These are phyloP conservation scores for Oryzias javanicus DNA, from an alignment of 2,113 vertebrate genomes.

Conservation along the genomic window DNA sequence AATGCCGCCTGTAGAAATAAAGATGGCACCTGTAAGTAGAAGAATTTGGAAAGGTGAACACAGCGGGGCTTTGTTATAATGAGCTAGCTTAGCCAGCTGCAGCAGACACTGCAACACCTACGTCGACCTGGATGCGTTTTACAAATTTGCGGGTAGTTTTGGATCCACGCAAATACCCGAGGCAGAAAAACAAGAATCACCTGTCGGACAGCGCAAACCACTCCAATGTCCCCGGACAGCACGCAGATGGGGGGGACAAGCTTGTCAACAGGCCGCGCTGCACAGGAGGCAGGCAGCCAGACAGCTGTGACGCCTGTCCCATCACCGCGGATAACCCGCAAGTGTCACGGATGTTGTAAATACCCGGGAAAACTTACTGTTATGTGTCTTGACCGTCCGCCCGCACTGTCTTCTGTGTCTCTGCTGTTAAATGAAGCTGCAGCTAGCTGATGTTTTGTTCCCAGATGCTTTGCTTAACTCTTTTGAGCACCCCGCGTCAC, in stretches of 20 bases:
- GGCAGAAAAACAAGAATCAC: slow-evolving; percentile 5
- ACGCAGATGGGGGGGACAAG: slow-evolving; percentile 33
- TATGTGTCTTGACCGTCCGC: not conserved
- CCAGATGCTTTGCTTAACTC: slow-evolving; percentile 68
- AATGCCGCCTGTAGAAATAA: slow-evolving; percentile 23
- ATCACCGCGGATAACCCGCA: not conserved
- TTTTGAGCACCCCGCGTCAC: slow-evolving; percentile 72
- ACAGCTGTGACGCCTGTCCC: slow-evolving; percentile 44
- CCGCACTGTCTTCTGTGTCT: slow-evolving; percentile 14
- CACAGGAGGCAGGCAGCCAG: slow-evolving; percentile 38
- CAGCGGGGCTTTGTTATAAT: slow-evolving; percentile 54
- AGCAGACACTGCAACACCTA: not conserved
- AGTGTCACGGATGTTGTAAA: not conserved
- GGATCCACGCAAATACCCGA: slow-evolving; percentile 7
- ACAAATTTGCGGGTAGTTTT: not conserved
- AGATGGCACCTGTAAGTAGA: slow-evolving; percentile 56
- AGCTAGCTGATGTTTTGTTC: slow-evolving; percentile 62
- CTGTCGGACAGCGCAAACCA: slow-evolving; percentile 33
- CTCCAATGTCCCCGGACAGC: slow-evolving; percentile 38
- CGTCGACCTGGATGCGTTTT: not conserved
- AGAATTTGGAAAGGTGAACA: slow-evolving; percentile 45
- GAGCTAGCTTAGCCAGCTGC: slow-evolving; percentile 28
- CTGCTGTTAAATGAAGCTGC: slow-evolving; percentile 25
- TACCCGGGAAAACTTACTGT: slow-evolving; percentile 21
- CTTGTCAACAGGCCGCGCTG: slow-evolving; percentile 61